Percentiles rank a stretch among this genome's conserved stretches.
Conservation (phyloP, 2,797 vertebrate genomes). For the Micromesistius poutassou region DNA sequence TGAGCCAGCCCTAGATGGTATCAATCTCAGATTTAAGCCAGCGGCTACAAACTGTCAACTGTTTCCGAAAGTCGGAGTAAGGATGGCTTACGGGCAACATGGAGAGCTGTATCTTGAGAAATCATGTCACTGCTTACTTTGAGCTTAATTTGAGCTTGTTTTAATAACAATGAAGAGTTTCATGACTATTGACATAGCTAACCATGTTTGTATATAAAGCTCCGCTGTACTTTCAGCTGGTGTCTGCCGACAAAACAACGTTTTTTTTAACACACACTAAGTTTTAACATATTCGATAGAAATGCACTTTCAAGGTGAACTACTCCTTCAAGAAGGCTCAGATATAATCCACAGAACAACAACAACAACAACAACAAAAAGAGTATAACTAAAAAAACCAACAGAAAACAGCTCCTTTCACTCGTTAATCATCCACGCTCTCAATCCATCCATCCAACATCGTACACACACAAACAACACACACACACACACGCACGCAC, state of each 20-base stretch:
- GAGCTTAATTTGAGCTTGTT: too few species aligned
- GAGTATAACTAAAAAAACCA: not conserved
- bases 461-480: too few species aligned
- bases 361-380: too few species aligned
- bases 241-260: too few species aligned
- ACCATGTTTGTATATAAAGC: too few species aligned
- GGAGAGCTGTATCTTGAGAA: not conserved
- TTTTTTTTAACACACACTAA: not conserved
- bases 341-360: not conserved
- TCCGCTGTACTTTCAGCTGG: too few species aligned
- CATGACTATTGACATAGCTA: not conserved
- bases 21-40: not conserved
- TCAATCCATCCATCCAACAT: not conserved
- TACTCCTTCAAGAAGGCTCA: not conserved
- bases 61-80: not conserved
- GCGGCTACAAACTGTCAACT: not conserved
- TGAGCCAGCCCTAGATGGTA: not conserved
- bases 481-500: not conserved
- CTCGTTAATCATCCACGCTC: not conserved
- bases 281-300: not conserved
- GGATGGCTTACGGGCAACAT: not conserved
- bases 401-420: not conserved
- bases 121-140: not conserved
- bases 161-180: not conserved
- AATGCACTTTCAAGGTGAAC: not conserved